These are phyloP conservation scores for Apolygus lucorum DNA, from an alignment of 1,140 invertebrate genomes.

Conservation along the genomic window DNA sequence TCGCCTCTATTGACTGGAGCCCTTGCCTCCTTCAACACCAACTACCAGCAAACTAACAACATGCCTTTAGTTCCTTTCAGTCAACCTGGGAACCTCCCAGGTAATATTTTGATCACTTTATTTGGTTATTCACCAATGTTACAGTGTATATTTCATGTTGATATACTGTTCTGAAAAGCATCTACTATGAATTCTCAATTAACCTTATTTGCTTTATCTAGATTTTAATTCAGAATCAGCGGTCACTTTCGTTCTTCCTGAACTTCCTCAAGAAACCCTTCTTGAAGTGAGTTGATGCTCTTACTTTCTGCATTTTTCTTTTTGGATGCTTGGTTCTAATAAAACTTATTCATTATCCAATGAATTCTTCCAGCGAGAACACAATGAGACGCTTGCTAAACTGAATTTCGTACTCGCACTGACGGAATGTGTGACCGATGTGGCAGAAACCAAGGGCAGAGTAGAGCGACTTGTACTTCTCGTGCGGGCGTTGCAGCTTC, in stretches of 20 bases:
- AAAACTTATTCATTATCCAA: conserved; percentile 6
- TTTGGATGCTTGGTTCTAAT: too few species aligned
- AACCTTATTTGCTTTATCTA: conserved; percentile 30
- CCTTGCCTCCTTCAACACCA: conserved; percentile 50
- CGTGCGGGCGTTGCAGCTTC: conserved; percentile 78
- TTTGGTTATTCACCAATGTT: too few species aligned
- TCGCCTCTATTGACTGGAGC: conserved; percentile 58
- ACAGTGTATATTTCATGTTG: too few species aligned
- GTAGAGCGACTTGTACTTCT: conserved; percentile 88
- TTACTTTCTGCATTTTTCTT: too few species aligned
- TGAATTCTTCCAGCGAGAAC: conserved; percentile 58
- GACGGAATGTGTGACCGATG: conserved; percentile 80
- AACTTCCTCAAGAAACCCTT: conserved; percentile 89
- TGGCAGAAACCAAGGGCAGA: conserved; percentile 58
- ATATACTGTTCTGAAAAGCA: too few species aligned
- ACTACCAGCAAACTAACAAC: conserved; percentile 45
- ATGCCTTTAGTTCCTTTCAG: conserved; percentile 53
- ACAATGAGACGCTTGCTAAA: conserved; percentile 88
- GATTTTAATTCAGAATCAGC: conserved; percentile 40
- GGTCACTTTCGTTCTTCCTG: conserved; percentile 76
- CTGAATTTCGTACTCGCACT: conserved; percentile 82
- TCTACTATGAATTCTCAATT: too few species aligned
- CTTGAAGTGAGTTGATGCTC: conserved; percentile 53
- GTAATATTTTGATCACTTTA: too few species aligned
- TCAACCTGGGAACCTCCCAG: conserved; percentile 48